Base-by-base conservation (phyloP, 92 coral and sea anemone species). In the Galaxea fascicularis region DNA sequence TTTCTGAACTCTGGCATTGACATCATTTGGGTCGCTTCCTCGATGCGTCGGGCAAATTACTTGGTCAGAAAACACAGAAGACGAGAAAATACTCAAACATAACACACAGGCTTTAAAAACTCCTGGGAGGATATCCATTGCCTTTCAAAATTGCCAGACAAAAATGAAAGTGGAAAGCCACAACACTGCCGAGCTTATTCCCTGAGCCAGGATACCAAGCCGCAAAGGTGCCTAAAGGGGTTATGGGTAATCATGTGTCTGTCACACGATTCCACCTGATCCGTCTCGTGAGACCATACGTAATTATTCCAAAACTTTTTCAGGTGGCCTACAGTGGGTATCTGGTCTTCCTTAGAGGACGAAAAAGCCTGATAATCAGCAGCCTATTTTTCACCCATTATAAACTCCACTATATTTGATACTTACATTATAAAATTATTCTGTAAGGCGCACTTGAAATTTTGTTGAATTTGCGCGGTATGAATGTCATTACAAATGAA, bases 171-270 rank as follows among this genome's bases (percentile, higher is more conserved):
- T 8, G 9, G 0, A 47, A 51, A 47, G 30, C 58, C 13, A 15
- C 16, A 51, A 0, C 11, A 20, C 63, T 27, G 30, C 24, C 30
- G 22, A 24, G 24, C 71, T 12, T 2, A 14, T 78, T 63, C 70
- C 71, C 17, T 18, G 73, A 64, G 83, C 83, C 73, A 64, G 73
- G 83, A 25, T 63, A 64, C 83, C 13, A 63, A 78, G 83, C 62
- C 64, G 64, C 25, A 45, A 8, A 29, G 39, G 0, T 52, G 73
- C 44, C 82, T 78, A 59, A 15, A 57, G 70, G 5, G 54, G 81
- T 46, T 78, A 46, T 78, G 83, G 83, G 83, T 78, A 78, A 63
- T 78, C 83, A 78, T 47, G 83, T 64, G 83, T 78, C 26, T 46
- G 73, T 78, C 83, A 78, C 83, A 20, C 18, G 73, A 45, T 24